A percentile compares a stretch with the other conserved stretches of the same genome.
These are phyloP conservation scores for Pelagia noctiluca DNA, from an alignment of 30 jellyfish, hydroid and myxozoan species.

Conservation along the genomic window DNA sequence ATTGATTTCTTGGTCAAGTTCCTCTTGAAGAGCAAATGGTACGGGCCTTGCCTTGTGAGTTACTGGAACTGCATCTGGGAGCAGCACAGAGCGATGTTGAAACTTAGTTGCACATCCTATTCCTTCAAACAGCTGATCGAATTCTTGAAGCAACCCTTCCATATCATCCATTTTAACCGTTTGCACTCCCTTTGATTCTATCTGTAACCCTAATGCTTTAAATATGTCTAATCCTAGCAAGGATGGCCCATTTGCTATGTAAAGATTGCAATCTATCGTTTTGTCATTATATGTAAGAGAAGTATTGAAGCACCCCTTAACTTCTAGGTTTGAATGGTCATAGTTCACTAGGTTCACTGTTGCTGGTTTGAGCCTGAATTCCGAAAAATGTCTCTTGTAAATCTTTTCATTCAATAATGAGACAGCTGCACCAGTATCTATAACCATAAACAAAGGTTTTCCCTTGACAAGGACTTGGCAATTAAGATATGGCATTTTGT, in stretches of 20 bases:
- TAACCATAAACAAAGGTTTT: slow-evolving; percentile 33
- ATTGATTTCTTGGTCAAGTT: slow-evolving; percentile 12
- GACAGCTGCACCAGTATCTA: slow-evolving; percentile 9
- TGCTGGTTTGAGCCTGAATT: neutral
- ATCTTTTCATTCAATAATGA: neutral
- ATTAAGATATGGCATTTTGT: neutral
- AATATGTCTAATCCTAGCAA: slow-evolving; percentile 23
- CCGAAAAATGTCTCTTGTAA: neutral
- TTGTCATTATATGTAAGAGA: slow-evolving; percentile 18
- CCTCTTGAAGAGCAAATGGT: slow-evolving; percentile 46
- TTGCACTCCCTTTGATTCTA: slow-evolving; percentile 20
- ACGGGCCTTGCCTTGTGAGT: slow-evolving; percentile 32
- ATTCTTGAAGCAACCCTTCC: slow-evolving; percentile 29
- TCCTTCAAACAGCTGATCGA: slow-evolving; percentile 27
- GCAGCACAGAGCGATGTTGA: slow-evolving; percentile 38
- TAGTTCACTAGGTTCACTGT: neutral
- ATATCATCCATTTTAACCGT: slow-evolving; percentile 17
- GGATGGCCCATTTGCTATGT: slow-evolving; percentile 45
- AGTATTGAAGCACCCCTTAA: slow-evolving; percentile 32
- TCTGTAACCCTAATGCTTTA: slow-evolving; percentile 16
- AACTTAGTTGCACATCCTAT: slow-evolving; percentile 35
- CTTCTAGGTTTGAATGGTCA: slow-evolving; percentile 4
- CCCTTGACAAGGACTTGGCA: slow-evolving; percentile 32
- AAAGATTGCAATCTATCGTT: slow-evolving; percentile 31
- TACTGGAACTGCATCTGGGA: slow-evolving; percentile 42